phyloP scores from a whole-genome alignment of 2,888 invertebrate species.

The Lacanobia oleracea region DNA sequence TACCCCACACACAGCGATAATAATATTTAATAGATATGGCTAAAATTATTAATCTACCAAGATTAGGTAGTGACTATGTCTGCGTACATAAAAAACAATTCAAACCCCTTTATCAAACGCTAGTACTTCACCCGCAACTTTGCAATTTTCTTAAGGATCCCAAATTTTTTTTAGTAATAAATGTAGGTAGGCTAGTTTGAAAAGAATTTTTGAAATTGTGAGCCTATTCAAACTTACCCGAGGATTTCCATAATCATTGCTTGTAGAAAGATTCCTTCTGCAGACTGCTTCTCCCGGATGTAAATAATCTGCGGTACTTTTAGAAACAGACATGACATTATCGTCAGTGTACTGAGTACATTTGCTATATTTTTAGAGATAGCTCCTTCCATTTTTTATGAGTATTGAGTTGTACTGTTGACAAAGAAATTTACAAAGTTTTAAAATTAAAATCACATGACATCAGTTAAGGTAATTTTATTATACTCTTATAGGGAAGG shows the following conservation, averaged over 20 bases:
- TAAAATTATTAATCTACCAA: neutral
- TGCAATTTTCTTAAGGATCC: no score
- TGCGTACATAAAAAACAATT: no score
- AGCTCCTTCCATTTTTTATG: conserved; percentile 69
- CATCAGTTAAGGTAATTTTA: neutral
- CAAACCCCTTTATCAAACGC: no score
- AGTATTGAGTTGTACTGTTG: conserved; percentile 20
- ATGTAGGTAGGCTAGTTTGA: no score
- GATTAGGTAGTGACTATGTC: neutral
- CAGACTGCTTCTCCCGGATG: conserved; percentile 91
- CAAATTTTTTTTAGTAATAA: no score
- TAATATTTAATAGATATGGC: conserved; percentile 15
- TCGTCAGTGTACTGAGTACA: conserved; percentile 93
- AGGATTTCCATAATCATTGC: conserved; percentile 93
- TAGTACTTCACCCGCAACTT: no score
- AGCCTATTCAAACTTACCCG: conserved; percentile 86
- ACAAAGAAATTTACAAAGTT: conserved; percentile 12
- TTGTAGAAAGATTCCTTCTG: conserved; percentile 92
- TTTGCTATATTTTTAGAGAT: conserved; percentile 72
- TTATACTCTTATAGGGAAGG: no score
- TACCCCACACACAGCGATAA: neutral
- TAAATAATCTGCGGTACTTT: conserved; percentile 96
- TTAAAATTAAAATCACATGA: neutral
- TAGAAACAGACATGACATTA: conserved; percentile 93
- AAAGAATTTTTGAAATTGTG: no score